Conservation (phyloP, 1,140 invertebrate genomes). For the Rhagoletis zephyria region DNA sequence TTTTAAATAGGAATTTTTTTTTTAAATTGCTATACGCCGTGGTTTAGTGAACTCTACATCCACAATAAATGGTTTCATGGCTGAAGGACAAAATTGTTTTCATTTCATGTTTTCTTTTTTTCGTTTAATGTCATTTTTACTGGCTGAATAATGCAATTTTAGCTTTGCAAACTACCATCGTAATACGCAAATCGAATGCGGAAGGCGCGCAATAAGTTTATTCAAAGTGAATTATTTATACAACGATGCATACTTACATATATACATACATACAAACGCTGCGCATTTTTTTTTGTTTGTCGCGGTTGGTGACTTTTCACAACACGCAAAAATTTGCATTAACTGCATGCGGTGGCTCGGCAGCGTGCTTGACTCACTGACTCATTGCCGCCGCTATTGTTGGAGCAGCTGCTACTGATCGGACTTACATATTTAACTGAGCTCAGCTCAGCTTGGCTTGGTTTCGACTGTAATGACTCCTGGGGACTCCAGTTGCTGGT, state of each 20-base stretch:
- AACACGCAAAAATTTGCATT: constrained; percentile 34
- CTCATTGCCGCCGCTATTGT: constrained; percentile 16
- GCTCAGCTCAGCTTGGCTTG: neutral
- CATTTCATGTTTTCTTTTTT: neutral
- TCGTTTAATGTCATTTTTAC: neutral
- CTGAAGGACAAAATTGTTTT: constrained; percentile 33
- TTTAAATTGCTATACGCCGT: neutral
- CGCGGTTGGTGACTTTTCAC: constrained; percentile 24
- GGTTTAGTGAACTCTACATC: constrained; percentile 25
- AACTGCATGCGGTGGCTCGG: neutral
- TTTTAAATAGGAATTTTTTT: neutral
- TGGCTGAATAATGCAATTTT: constrained; percentile 9
- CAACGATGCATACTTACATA: neutral
- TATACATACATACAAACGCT: neutral
- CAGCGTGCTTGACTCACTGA: neutral
- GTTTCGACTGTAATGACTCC: neutral
- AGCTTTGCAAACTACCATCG: neutral
- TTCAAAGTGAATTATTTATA: constrained; percentile 29
- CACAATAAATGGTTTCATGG: constrained; percentile 1
- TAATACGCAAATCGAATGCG: constrained; percentile 32
- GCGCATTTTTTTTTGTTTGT: neutral
- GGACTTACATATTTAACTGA: neutral
- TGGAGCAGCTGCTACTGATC: constrained; percentile 5
- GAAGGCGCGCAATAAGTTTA: constrained; percentile 27
- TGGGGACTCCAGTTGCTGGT: neutral